Evolutionary conservation across 2,113 vertebrate species (phyloP).

Genomic region (Chauna torquata): DNA sequence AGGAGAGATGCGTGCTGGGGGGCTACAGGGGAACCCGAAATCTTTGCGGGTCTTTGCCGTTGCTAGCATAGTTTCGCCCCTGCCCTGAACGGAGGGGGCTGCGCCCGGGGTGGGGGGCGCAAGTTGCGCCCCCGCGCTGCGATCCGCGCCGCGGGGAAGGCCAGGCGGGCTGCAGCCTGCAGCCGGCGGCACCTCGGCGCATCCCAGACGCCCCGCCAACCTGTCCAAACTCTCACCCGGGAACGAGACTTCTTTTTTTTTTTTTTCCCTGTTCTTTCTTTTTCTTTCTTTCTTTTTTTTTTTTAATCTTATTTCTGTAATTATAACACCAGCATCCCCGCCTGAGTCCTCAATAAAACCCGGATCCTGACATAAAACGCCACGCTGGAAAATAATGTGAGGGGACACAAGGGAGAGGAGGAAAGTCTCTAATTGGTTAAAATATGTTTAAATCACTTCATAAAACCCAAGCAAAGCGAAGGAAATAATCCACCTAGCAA

Average conservation of each 20-base stretch:
- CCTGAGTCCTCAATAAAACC: slow-evolving; percentile 41
- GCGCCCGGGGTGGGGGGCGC: background rate
- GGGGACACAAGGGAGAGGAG: slow-evolving; percentile 55
- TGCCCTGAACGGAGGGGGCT: background rate
- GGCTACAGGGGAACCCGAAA: background rate
- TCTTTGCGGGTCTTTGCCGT: background rate
- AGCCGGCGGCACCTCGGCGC: background rate
- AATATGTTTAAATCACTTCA: slow-evolving; percentile 68
- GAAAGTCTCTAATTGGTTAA: slow-evolving; percentile 64
- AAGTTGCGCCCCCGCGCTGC: background rate
- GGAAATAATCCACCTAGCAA: slow-evolving; percentile 61
- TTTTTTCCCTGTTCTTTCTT: rapidly evolving
- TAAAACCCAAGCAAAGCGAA: slow-evolving; percentile 58
- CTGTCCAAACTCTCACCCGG: background rate
- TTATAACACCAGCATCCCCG: slow-evolving; percentile 16
- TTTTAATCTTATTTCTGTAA: slow-evolving; percentile 6
- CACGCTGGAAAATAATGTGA: slow-evolving; percentile 39
- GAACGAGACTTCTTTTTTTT: background rate
- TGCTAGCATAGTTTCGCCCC: background rate
- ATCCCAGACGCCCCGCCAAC: background rate
- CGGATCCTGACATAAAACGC: slow-evolving; percentile 47
- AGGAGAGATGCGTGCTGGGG: background rate
- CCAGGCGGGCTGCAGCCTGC: background rate
- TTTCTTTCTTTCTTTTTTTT: background rate
- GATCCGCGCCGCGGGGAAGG: background rate